Evolutionary conservation across 2,888 invertebrate genomes (phyloP).

Genomic region (Hypsopygia costalis): DNA sequence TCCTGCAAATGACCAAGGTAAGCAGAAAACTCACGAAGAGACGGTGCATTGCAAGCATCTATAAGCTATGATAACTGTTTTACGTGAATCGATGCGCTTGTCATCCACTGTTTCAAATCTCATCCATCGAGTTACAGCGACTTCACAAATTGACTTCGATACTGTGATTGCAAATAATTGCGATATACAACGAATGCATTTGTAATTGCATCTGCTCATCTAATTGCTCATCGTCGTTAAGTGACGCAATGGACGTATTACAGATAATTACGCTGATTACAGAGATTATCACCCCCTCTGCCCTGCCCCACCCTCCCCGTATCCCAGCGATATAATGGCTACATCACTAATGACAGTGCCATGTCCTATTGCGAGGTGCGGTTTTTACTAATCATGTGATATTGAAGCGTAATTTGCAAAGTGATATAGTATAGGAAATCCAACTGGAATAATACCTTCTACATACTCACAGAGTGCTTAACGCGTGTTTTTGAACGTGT

Average conservation of each 20-base stretch:
- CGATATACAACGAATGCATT: not conserved
- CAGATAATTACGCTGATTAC: constrained; percentile 36
- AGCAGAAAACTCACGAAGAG: too few relatives aligned
- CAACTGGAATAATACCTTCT: too few relatives aligned
- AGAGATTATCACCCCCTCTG: constrained; percentile 18
- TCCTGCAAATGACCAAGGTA: too few relatives aligned
- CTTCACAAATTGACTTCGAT: not conserved
- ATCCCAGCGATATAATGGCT: constrained; percentile 7
- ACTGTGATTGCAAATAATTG: not conserved
- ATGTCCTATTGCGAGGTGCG: not conserved
- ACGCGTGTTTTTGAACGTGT: too few relatives aligned
- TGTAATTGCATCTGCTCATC: not conserved
- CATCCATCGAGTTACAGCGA: too few relatives aligned
- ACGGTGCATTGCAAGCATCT: too few relatives aligned
- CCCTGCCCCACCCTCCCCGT: constrained; percentile 17
- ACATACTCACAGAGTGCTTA: too few relatives aligned
- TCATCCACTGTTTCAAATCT: too few relatives aligned
- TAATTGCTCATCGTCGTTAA: constrained; percentile 2
- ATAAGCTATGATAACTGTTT: too few relatives aligned
- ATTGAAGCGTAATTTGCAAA: not conserved
- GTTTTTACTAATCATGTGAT: not conserved
- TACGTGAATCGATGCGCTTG: too few relatives aligned
- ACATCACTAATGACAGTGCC: not conserved
- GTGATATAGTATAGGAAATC: too few relatives aligned
- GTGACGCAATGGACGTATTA: constrained; percentile 20